Percentiles rank a stretch among this genome's conserved stretches.
These are phyloP conservation scores for Poecilia gillii DNA, from an alignment of 2,797 vertebrate species.

Conservation along the genomic window DNA sequence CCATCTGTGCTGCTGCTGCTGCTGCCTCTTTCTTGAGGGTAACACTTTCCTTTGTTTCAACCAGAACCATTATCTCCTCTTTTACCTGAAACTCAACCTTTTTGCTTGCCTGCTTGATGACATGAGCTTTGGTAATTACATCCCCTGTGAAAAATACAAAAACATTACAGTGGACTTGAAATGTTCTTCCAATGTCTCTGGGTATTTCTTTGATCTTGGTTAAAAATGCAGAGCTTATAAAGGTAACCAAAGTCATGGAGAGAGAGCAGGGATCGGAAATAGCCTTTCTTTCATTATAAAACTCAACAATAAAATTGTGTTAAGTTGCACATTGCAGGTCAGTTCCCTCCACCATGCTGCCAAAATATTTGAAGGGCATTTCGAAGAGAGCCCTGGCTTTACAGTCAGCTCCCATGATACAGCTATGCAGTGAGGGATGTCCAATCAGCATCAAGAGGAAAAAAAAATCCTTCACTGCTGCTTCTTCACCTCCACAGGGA, in stretches of 20 bases:
- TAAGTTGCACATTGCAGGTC: conserved; percentile 38
- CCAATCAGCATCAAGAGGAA: conserved; percentile 42
- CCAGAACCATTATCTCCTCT: conserved; percentile 43
- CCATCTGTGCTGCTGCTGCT: conserved; percentile 37
- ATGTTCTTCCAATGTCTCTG: conserved; percentile 19
- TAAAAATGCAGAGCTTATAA: not conserved
- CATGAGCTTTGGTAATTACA: conserved; percentile 59
- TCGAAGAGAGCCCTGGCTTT: conserved; percentile 64
- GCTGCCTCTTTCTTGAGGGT: conserved; percentile 42
- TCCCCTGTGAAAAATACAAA: conserved; percentile 68
- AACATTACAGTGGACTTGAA: conserved; percentile 43
- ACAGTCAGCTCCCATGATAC: conserved; percentile 49
- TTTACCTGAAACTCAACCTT: conserved; percentile 65
- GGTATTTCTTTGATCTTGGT: not conserved
- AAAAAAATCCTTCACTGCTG: conserved; percentile 34
- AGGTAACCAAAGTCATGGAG: not conserved
- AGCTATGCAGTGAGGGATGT: conserved; percentile 37
- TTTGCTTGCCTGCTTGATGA: conserved; percentile 52
- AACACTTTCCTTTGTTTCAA: conserved; percentile 31
- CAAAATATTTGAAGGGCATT: conserved; percentile 59
- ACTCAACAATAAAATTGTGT: conserved; percentile 26
- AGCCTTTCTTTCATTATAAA: not conserved
- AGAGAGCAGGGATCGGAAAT: not conserved
- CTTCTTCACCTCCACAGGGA: conserved; percentile 13
- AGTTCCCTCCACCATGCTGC: conserved; percentile 13